phyloP scores from a whole-genome alignment of 2,888 invertebrate species.

The Brachypalpus laphriformis region DNA sequence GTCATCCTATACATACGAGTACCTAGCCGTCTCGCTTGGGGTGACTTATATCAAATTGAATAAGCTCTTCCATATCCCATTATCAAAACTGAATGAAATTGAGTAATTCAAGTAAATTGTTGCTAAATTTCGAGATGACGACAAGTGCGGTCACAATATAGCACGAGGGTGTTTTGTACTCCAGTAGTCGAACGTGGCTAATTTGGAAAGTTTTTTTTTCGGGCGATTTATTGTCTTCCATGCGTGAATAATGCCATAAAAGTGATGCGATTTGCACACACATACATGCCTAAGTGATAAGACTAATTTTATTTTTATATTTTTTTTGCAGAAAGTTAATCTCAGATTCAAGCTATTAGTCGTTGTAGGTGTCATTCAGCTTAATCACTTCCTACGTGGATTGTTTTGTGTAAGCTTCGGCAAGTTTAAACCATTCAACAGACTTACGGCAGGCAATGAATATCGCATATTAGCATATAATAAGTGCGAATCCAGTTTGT shows the following conservation, averaged over 20 bases:
- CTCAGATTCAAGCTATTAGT: neutral
- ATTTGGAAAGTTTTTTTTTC: neutral
- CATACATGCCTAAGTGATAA: neutral
- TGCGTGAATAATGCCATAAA: neutral
- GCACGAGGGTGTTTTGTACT: neutral
- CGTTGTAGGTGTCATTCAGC: neutral
- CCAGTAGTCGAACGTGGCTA: neutral
- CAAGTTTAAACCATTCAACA: no score
- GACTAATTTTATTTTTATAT: neutral
- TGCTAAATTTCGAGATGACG: constrained; percentile 3
- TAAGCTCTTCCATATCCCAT: constrained; percentile 29
- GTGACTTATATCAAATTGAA: constrained; percentile 33
- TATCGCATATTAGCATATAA: no score
- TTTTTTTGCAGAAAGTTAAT: neutral
- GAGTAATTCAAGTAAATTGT: constrained; percentile 54
- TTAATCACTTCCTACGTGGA: neutral
- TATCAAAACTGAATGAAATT: constrained; percentile 42
- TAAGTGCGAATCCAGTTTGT: no score
- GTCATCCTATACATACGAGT: constrained; percentile 6
- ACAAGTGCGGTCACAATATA: neutral
- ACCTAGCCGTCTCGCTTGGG: neutral
- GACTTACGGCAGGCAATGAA: no score
- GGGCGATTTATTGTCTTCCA: neutral
- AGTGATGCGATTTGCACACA: neutral
- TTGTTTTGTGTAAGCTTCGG: neutral